Base-by-base conservation (phyloP, 2,797 vertebrate species). In the Anas acuta region DNA sequence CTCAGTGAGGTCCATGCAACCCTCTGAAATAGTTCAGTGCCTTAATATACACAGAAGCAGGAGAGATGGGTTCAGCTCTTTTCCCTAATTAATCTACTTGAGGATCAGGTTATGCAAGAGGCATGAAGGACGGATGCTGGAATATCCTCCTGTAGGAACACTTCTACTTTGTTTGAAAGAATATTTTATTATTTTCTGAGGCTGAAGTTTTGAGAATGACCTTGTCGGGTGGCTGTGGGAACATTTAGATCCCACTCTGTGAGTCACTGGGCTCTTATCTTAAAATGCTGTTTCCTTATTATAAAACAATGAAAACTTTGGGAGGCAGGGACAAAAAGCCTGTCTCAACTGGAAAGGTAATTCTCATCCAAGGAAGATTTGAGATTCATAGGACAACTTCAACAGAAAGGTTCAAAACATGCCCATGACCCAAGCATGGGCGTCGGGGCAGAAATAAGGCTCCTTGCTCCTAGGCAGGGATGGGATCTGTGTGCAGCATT, bases 1-100 rank as follows among this genome's bases (percentile, higher is more conserved):
- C 30, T 53, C 1, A 0, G 8, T 53, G 65, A 53, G 7, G 7
- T 57, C 28, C 13, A 16, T 1, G 4, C 21, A 54, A 35, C 6
- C 17, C 13, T 66, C 39, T 82, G 60, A 41, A 61, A n/a, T 17
- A 56, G 30, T 39, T 65, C 14, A 7, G 21, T 39, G 25, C 12
- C n/a, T 77, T 58, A 39, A 39, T 13, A 4, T 26, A 18, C 5
- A 4, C 19, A 23, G 53, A 5, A 32, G 26, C 4, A 33, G n/a
- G 43, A 65, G 33, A 33, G 35, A 14, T 35, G 37, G 10, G 53
- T 47, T 77, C 33, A 18, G 21, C 10, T 60, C 18, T 41, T 65
- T 66, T 72, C 21, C 33, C 13, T 14, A 66, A 49, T 28, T 43
- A 30, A 30, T 1, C 2, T 14, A 26, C 14, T 37, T 23, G 20